Evolutionary conservation across 2,888 invertebrate genomes (phyloP).

Genomic region (Hypomecis punctinalis): DNA sequence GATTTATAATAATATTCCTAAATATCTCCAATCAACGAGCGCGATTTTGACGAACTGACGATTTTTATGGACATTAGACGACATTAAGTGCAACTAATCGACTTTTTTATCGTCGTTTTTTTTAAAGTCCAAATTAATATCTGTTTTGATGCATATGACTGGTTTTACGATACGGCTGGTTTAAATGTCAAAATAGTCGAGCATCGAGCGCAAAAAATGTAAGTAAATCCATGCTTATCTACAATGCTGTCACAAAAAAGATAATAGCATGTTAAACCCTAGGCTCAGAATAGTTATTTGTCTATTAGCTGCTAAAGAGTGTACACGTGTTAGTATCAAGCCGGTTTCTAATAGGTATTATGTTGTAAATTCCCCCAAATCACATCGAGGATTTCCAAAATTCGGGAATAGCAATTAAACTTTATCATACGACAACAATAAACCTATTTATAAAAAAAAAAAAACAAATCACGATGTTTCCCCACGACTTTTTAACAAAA

Average conservation of each 20-base stretch:
- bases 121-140: constrained; percentile 41
- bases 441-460: too few species aligned
- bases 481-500: too few species aligned
- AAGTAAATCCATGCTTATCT: constrained; percentile 20
- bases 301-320: background rate
- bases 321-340: background rate
- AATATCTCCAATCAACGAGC: constrained; percentile 42
- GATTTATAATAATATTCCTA: constrained; percentile 35
- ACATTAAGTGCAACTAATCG: constrained; percentile 45
- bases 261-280: constrained; percentile 12
- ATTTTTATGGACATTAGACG: constrained; percentile 43
- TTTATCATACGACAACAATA: too few species aligned
- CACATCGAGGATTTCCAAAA: too few species aligned
- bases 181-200: constrained; percentile 43
- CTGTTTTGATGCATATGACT: constrained; percentile 40
- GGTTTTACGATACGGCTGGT: constrained; percentile 39
- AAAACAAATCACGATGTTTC: too few species aligned
- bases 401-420: too few species aligned
- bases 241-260: constrained; percentile 8
- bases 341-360: background rate
- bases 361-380: too few species aligned
- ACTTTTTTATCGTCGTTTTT: constrained; percentile 34
- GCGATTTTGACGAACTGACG: constrained; percentile 44
- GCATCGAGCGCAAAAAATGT: constrained; percentile 32
- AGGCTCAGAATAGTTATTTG: background rate